Base-by-base conservation (phyloP, 2,888 invertebrate species). In the Odontocolon sp. region DNA sequence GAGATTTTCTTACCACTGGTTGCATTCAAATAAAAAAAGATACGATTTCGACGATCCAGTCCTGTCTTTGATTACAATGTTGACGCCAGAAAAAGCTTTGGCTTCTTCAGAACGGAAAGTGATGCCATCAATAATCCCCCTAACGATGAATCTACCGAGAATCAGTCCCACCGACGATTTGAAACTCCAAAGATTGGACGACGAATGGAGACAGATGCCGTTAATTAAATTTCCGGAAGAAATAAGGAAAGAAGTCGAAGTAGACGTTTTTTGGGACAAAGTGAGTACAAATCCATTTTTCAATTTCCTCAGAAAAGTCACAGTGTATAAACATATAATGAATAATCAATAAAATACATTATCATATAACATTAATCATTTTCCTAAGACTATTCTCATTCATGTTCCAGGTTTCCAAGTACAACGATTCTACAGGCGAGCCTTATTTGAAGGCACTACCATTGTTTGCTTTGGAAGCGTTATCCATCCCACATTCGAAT, bases 1-100 rank as follows among this genome's bases (percentile, higher is more conserved):
- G 63, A 47, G 42, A 77, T 5, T 83, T 83, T 63, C 52, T 82
- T 0, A 57, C 36, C 4, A 50, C 56, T 5, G 61, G 78, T 4
- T 81, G 82, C 56, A 4, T 11, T 2, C 72, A 81, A 68, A 77
- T 83, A 16, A 78, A 67, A 59, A 81, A 54, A 38, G 82, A 36
- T 81, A 68, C 50, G 72, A 83, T 74, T 84, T 85, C 52, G 45
- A 54, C 0, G 80, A 82, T 54, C 56, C 42, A 28, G 40, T 81
- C 8, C 14, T 79, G 8, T 5, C 47, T 21, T 36, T 33, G 16
- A 16, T 81, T 6, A 9, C 40, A 18, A 36, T 77, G n/a, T 59
- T 81, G 1, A 45, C 56, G 28, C 80, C 78, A 40, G 66, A 59
- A 54, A 74, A 70, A 59, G 59, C 75, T 40, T 56, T 78, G 56